phyloP scores from a whole-genome alignment of 2,888 invertebrate species.

The Teleiodes luculella region DNA sequence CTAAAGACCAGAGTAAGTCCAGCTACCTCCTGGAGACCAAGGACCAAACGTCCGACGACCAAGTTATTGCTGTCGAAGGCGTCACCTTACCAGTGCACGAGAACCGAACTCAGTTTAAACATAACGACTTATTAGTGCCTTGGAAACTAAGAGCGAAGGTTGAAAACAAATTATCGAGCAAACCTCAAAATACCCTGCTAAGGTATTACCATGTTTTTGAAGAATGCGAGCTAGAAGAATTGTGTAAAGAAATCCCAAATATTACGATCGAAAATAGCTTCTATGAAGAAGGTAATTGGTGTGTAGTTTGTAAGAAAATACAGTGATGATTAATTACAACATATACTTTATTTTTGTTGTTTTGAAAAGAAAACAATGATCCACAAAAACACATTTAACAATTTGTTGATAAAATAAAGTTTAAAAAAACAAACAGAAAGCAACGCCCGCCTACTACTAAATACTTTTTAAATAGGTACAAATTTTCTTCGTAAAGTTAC shows the following conservation, averaged over 20 bases:
- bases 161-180: slow-evolving; percentile 46
- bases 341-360: slow-evolving; percentile 49
- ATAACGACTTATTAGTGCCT: slow-evolving; percentile 95
- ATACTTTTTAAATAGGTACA: background rate
- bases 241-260: slow-evolving; percentile 77
- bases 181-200: slow-evolving; percentile 79
- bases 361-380: slow-evolving; percentile 32
- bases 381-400: slow-evolving; percentile 43
- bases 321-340: slow-evolving; percentile 30
- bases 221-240: slow-evolving; percentile 85
- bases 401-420: slow-evolving; percentile 39
- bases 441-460: background rate
- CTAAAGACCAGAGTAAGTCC: slow-evolving; percentile 88
- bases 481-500: background rate
- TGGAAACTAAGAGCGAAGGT: slow-evolving; percentile 85
- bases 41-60: slow-evolving; percentile 28
- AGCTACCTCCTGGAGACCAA: slow-evolving; percentile 57
- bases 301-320: slow-evolving; percentile 86
- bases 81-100: slow-evolving; percentile 87
- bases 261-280: slow-evolving; percentile 83
- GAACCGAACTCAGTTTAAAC: slow-evolving; percentile 93
- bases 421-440: background rate
- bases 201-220: slow-evolving; percentile 97
- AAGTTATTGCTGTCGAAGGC: slow-evolving; percentile 43
- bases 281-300: slow-evolving; percentile 99